A percentile compares a stretch with the other conserved stretches of the same genome.
Evolutionary conservation across 2,797 vertebrate species (phyloP).

Genomic region (Microctenopoma stevenorrisi): DNA sequence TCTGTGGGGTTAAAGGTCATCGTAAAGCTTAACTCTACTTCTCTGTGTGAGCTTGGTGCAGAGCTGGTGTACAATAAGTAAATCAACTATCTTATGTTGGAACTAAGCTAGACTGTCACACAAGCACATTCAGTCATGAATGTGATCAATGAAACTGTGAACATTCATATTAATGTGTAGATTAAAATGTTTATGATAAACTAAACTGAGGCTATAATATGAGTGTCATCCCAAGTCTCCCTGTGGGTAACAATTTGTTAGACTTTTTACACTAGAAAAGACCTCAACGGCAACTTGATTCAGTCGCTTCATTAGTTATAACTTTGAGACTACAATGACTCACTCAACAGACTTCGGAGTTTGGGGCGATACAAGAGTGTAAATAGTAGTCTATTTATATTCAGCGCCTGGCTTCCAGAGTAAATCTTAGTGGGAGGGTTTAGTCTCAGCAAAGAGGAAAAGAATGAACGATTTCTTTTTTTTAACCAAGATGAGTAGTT

Average conservation of each 20-base stretch:
- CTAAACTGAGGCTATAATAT: neutral
- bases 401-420: slow-evolving; percentile 7
- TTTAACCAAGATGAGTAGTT: neutral
- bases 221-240: neutral
- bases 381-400: slow-evolving; percentile 29
- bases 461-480: neutral
- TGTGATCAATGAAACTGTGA: neutral
- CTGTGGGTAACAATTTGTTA: slow-evolving; percentile 2
- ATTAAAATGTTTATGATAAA: neutral
- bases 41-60: neutral
- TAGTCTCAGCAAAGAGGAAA: slow-evolving; percentile 12
- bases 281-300: slow-evolving; percentile 5
- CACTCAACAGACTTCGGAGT: slow-evolving; percentile 18
- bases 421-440: slow-evolving; percentile 17
- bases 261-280: neutral
- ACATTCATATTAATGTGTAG: neutral
- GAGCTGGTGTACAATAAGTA: neutral
- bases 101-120: too few species aligned
- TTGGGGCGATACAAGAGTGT: slow-evolving; percentile 9
- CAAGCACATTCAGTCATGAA: neutral
- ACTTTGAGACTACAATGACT: slow-evolving; percentile 30
- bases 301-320: slow-evolving; percentile 6
- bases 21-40: slow-evolving; percentile 17
- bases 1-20: slow-evolving; percentile 62
- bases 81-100: neutral